Base-by-base conservation (phyloP, 1,140 invertebrate genomes). In the Drosophila ercepeae region DNA sequence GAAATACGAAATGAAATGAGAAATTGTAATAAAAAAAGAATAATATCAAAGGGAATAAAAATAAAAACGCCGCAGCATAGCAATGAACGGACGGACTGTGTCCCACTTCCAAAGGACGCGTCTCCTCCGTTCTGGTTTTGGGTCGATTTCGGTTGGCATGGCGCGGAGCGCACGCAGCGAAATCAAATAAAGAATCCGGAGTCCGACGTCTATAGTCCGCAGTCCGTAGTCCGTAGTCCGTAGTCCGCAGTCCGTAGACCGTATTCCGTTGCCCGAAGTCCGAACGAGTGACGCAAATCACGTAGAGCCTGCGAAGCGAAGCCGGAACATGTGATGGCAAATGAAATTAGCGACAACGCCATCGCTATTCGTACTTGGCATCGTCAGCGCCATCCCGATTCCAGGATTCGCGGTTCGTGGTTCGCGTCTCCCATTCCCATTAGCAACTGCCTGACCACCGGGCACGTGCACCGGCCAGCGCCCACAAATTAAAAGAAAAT, bases 11-110 rank as follows among this genome's bases (percentile, higher is more conserved):
- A 71, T 60, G 68, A 89, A 78, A 89, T 76, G 84, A 86, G 58
- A 89, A 84, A 89, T 63, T 93, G 92, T 89, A 91, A 88, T 93
- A 93, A 93, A 91, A 46, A 70, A 79, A 70, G 83, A 78, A 75
- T 83, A 89, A 89, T 64, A 89, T 73, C 59, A 61, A 77, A 78
- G 59, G 59, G 82, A 84, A 89, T 60, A 92, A 92, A 89, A 90
- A 86, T 93, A 93, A 93, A 91, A 92, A 89, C 68, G 74, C 54
- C 48, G 70, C 68, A 81, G 63, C 13, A 61, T 53, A 57, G 51
- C 39, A 55, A 50, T 39, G 36, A 67, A 59, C 42, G 49, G 4
- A 9, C 9, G 51, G 63, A 21, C 36, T 8, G 9, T 46, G 72
- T 32, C 60, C 68, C 57, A 61, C 45, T 78, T 77, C 29, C 29